Evolutionary conservation across 2,113 vertebrate species (phyloP), one percentile per base, ranked within the genome.

Genomic region (Irena cyanogastra): DNA sequence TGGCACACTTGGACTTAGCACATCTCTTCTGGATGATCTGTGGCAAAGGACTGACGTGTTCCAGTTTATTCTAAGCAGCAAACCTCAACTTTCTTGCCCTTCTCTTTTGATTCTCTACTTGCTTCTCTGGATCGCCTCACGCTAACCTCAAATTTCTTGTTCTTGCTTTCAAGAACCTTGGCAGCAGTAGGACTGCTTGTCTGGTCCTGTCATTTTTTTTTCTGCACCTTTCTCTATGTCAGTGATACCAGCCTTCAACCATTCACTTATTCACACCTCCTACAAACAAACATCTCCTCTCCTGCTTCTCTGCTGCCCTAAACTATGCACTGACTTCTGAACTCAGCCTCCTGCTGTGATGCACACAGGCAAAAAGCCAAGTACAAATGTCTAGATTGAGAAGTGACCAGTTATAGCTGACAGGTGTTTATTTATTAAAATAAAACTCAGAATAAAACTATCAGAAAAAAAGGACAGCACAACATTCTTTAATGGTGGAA

Each of bases 201-300:
- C 88, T 94, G 63, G 60, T 95, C 75, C 64, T 94, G 90, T 94
- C 82, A 86, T 72, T 63, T 65, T 92, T 85, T 65, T 79, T 79
- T 45, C 84, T 65, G 39, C 82, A 94, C 87, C 87, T 95, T 94
- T 75, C 65, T 75, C 57, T 94, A 3, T 89, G 95, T 93, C 91
- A 90, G 71, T 83, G 89, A 84, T 82, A 91, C 57, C 93, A 96
- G 87, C 57, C 93, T 95, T 95, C 95, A 96, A 78, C 94, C 64
- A 88, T 96, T 54, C 85, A 61, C 66, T 95, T 89, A 82, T 96
- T 95, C 95, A 95, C 96, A 96, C 96, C 89, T 97, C 93, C 96
- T 87, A 96, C 96, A 91, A 91, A 56, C 42, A 78, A 90, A 83
- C 63, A 42, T 90, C 81, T 95, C 39, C 57, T 86, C 50, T 92